These are phyloP conservation scores for Campopleginae sp. DNA, from an alignment of 2,888 invertebrate genomes.

Conservation along the genomic window DNA sequence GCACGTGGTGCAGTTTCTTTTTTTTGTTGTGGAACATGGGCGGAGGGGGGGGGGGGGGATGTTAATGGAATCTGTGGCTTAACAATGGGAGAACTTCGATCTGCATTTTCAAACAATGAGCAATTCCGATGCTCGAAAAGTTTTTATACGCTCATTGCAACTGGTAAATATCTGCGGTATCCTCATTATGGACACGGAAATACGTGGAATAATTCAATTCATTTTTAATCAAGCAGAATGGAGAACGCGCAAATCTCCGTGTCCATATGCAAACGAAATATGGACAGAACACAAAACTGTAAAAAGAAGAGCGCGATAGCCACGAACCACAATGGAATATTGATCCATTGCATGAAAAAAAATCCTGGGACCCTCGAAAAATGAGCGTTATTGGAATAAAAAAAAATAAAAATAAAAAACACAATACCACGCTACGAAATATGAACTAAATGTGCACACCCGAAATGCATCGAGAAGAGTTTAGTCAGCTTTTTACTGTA, in stretches of 20 bases:
- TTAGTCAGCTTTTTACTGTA: neutral
- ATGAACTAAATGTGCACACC: neutral
- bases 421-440: neutral
- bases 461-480: neutral
- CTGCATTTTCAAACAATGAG: slow-evolving; percentile 27
- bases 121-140: slow-evolving; percentile 1
- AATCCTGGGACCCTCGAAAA: neutral
- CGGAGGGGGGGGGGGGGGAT: neutral
- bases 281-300: neutral
- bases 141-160: neutral
- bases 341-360: neutral
- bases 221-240: neutral
- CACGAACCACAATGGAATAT: neutral
- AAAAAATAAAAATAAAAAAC: too few relatives aligned
- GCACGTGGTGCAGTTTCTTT: slow-evolving; percentile 29
- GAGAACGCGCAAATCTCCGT: neutral
- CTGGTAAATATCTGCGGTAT: neutral
- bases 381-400: neutral
- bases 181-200: neutral
- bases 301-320: neutral
- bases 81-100: slow-evolving; percentile 2
- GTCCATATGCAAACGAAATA: neutral
- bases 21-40: neutral
- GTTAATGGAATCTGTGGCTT: neutral
- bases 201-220: slow-evolving; percentile 2